Base-by-base conservation (phyloP, 2,888 invertebrate genomes). In the Dicycla oo region DNA sequence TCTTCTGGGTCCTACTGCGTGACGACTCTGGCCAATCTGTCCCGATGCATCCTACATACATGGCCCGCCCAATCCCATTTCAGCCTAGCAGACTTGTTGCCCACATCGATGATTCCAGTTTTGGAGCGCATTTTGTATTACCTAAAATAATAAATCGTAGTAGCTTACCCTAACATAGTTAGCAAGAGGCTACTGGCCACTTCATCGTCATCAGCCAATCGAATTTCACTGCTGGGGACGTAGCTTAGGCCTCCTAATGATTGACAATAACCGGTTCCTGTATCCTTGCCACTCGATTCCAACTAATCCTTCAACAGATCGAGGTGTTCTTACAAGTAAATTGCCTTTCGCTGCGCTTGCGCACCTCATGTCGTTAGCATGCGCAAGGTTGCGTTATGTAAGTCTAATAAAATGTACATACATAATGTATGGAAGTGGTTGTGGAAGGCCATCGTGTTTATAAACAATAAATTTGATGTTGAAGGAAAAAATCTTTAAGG, bases 351-450 rank as follows among this genome's bases (percentile, higher is more conserved):
- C 66, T 43, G 69, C 75, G 77, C 75, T 38, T 47, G 70, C 81
- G 78, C 83, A 69, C 58, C 67, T 82, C 47, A n/a, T 47, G 54
- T 72, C 45, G 75, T 81, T 81, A 77, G 47, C 76, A 47, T 53
- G 30, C 49, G 45, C 85, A 83, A 83, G 83, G 83, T 74, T 71
- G 51, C 8, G 11, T 83, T 73, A 82, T 79, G 76, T 82, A 83
- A 73, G 65, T 60, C 47, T 80, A 83, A 80, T 83, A 80, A 67
- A 80, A 80, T 80, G 80, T 75, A 67, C 68, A 83, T 82, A 71
- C 18, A 54, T 72, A 53, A 66, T 64, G 30, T 56, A 43, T 53
- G 38, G 49, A 43, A 34, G 38, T 43, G 23, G 20, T 54, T 64
- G 34, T 47, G 2, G 34, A 68, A 81, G 83, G 83, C 34, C 70